Evolutionary conservation across 2,797 vertebrate species (phyloP).

Genomic region (Manis crassicaudata): DNA sequence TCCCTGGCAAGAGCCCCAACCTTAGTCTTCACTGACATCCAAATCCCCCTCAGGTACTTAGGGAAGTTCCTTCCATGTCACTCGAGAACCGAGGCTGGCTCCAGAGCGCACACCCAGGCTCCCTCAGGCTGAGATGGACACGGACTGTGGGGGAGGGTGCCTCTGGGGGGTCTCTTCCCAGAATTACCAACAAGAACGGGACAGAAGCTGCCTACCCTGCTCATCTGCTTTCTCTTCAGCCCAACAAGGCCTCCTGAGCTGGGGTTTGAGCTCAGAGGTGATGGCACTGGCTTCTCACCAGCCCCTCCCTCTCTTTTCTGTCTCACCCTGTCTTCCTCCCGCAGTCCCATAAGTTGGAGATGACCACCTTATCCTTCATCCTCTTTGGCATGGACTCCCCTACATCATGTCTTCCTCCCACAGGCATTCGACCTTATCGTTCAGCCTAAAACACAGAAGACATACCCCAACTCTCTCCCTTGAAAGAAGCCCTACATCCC

Average conservation of each 20-base stretch:
- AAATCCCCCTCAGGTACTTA: not conserved
- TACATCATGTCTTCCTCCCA: not conserved
- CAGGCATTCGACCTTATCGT: not conserved
- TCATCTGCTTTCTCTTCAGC: not conserved
- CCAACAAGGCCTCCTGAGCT: not conserved
- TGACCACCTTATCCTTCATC: not conserved
- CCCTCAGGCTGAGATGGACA: not conserved
- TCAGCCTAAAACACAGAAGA: not conserved
- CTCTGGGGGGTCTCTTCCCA: not conserved
- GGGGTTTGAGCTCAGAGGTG: not conserved
- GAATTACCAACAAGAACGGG: not conserved
- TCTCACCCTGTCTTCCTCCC: not conserved
- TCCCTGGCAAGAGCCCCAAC: not conserved
- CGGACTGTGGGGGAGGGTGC: accelerated
- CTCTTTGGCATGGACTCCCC: not conserved
- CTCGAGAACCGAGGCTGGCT: not conserved
- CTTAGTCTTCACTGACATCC: not conserved
- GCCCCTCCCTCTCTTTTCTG: not conserved
- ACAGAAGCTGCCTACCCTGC: not conserved
- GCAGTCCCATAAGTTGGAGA: no score
- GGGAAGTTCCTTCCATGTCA: not conserved
- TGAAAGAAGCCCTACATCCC: not conserved
- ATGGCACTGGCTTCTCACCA: not conserved
- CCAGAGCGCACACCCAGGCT: not conserved
- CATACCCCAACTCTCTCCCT: not conserved